These are phyloP conservation scores for Phyllotreta cruciferae DNA, from an alignment of 2,888 invertebrate species.

Conservation along the genomic window DNA sequence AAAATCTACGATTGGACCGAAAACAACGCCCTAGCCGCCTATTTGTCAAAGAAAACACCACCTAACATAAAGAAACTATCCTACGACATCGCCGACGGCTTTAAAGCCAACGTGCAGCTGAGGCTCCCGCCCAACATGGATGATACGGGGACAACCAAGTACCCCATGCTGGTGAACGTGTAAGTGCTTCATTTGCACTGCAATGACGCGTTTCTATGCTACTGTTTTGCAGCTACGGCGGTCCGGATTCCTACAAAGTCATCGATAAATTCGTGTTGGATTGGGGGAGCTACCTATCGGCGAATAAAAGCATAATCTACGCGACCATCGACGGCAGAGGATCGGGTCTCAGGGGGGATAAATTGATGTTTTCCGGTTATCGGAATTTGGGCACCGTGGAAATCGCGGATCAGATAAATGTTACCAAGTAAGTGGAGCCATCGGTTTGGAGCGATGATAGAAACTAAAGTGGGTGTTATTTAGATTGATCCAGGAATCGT, in stretches of 20 bases:
- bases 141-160: conserved; percentile 71
- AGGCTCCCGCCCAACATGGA: conserved; percentile 76
- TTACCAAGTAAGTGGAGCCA: conserved; percentile 70
- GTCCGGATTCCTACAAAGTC: conserved; percentile 88
- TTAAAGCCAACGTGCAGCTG: conserved; percentile 76
- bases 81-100: conserved; percentile 71
- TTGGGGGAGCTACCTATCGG: conserved; percentile 88
- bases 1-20: conserved; percentile 69
- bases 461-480: background rate
- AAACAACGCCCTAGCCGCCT: conserved; percentile 65
- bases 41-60: conserved; percentile 62
- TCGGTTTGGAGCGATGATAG: background rate
- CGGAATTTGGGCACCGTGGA: conserved; percentile 87
- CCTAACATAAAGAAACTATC: conserved; percentile 69
- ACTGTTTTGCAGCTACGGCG: conserved; percentile 76
- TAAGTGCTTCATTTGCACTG: conserved; percentile 63
- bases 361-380: conserved; percentile 82
- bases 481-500: conserved; percentile 70
- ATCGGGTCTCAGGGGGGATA: conserved; percentile 84
- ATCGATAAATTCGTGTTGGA: conserved; percentile 81
- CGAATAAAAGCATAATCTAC: conserved; percentile 84
- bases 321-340: conserved; percentile 92
- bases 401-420: conserved; percentile 88
- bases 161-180: conserved; percentile 86
- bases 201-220: background rate